Evolutionary conservation across 2,888 invertebrate genomes (phyloP).

Genomic region (Athalia cordata): DNA sequence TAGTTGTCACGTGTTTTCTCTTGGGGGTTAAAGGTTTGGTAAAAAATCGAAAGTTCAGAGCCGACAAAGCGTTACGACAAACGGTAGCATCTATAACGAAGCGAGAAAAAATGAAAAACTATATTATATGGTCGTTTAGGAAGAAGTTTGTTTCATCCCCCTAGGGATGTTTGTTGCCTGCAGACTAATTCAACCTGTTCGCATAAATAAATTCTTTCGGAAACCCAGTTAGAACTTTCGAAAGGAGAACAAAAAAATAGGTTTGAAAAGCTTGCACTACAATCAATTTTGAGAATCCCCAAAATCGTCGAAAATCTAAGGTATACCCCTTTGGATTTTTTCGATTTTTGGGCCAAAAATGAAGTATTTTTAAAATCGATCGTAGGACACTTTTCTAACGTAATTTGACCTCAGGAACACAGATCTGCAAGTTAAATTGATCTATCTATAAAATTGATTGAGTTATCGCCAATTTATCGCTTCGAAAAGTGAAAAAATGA

Average conservation of each 20-base stretch:
- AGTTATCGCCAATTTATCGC: no score
- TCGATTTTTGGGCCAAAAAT: no score
- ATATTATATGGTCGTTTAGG: conserved; percentile 6
- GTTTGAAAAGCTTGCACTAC: background rate
- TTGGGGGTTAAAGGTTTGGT: conserved; percentile 18
- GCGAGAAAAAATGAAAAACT: background rate
- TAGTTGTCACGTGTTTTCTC: conserved; percentile 41
- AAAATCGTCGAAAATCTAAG: no score
- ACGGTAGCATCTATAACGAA: conserved; percentile 39
- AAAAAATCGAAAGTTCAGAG: conserved; percentile 22
- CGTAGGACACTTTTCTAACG: no score
- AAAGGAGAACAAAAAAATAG: background rate
- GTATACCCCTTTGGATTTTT: no score
- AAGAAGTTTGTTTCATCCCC: conserved; percentile 27
- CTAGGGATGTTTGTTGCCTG: conserved; percentile 23
- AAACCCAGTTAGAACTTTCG: background rate
- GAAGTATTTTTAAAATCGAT: no score
- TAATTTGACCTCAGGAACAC: no score
- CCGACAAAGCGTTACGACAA: conserved; percentile 41
- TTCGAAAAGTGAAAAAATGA: no score
- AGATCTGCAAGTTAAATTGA: no score
- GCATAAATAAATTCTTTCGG: conserved; percentile 43
- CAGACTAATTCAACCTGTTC: conserved; percentile 34
- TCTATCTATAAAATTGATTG: no score
- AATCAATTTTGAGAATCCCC: no score